phyloP scores from a whole-genome alignment of 2,797 vertebrate genomes.

The Callimico goeldii region DNA sequence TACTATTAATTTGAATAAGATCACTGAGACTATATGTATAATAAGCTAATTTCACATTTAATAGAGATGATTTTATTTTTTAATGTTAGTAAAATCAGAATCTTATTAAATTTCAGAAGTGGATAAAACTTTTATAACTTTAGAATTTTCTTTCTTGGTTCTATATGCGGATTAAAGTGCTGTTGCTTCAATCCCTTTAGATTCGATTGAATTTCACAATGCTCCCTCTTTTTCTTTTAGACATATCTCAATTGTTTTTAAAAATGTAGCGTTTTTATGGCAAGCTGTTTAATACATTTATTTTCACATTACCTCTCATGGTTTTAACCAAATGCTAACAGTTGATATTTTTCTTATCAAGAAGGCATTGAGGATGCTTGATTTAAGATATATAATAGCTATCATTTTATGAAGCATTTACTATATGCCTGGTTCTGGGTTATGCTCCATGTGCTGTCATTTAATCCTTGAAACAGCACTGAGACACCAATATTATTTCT shows the following conservation, averaged over 20 bases:
- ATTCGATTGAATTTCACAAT: constrained; percentile 8
- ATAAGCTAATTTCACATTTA: constrained; percentile 65
- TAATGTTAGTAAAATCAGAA: constrained; percentile 57
- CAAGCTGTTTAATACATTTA: not conserved
- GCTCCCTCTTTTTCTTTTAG: constrained; percentile 15
- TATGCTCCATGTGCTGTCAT: not conserved
- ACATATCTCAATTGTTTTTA: not conserved
- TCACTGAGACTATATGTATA: not conserved
- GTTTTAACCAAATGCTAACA: not conserved
- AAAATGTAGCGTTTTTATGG: not conserved
- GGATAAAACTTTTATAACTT: constrained; percentile 64
- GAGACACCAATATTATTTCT: not conserved
- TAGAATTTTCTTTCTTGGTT: constrained; percentile 41
- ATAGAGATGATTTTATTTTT: constrained; percentile 61
- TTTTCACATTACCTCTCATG: not conserved
- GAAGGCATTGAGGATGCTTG: not conserved
- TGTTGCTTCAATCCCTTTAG: constrained; percentile 24
- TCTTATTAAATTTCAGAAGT: constrained; percentile 58
- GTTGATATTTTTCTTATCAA: not conserved
- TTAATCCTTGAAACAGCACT: not conserved
- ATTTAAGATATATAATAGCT: not conserved
- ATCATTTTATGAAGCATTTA: not conserved
- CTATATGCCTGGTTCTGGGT: not conserved
- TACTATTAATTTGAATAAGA: constrained; percentile 69
- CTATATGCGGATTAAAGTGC: constrained; percentile 56